Base-by-base conservation (phyloP, 2,888 invertebrate species). In the Phengaris alcon region DNA sequence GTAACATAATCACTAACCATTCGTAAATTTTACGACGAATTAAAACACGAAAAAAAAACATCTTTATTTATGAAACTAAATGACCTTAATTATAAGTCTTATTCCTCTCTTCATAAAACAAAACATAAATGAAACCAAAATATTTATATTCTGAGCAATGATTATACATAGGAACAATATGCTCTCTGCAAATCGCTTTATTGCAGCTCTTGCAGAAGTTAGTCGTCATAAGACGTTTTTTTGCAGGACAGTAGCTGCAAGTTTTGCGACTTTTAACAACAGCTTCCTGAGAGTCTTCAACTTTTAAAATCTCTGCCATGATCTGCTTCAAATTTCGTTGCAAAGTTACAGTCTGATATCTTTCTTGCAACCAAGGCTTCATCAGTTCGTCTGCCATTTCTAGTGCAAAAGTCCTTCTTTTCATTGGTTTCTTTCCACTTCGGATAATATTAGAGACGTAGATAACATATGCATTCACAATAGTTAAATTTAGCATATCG, bases 291-390 rank as follows among this genome's bases (percentile, higher is more conserved):
- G n/a, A n/a, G n/a, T n/a, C n/a, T n/a, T n/a, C n/a, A n/a, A n/a
- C n/a, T n/a, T n/a, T n/a, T n/a, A n/a, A n/a, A n/a, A n/a, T n/a
- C n/a, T n/a, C n/a, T n/a, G n/a, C n/a, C n/a, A n/a, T n/a, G n/a
- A n/a, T n/a, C n/a, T n/a, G n/a, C 57, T 75, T 77, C 68, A 76
- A 46, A 77, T 78, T 77, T 74, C 73, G 76, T 72, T 59, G 75
- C 75, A 78, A 79, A 77, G 77, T 77, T 73, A 77, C 78, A 57
- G 77, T 77, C 55, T 74, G 74, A 76, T 74, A 78, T 74, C 78
- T 75, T 64, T 79, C 78, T 76, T 68, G 57, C 74, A 79, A 74
- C 78, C 78, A 76, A 44, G 54, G 73, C 69, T 74, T 68, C 73
- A 76, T 76, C 9, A 76, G 69, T 48, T 76, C 68, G 57, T 73